These are phyloP conservation scores for Athripsodes cinereus DNA, from an alignment of 2,888 invertebrate species.

Conservation along the genomic window DNA sequence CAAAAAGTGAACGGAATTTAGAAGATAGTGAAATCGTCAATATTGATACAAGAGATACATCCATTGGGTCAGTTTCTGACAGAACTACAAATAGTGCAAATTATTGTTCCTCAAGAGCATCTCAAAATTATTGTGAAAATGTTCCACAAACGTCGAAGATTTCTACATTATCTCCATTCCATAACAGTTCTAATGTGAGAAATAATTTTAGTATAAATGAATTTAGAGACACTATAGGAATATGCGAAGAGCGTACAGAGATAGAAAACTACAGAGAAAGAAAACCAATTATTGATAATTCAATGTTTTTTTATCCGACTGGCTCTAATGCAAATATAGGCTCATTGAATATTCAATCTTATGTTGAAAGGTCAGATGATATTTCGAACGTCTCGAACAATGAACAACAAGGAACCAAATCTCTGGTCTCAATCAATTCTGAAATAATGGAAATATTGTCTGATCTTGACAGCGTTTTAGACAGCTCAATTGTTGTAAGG, in stretches of 20 bases:
- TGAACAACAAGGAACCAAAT: not conserved
- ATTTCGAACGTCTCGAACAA: not conserved
- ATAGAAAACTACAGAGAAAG: not conserved
- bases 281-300: not conserved
- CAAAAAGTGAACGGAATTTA: no score
- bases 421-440: conserved; percentile 16
- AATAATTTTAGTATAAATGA: conserved; percentile 14
- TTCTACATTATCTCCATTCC: no score
- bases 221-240: conserved; percentile 19
- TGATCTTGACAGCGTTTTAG: conserved; percentile 53
- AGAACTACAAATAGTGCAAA: no score
- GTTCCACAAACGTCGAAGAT: no score
- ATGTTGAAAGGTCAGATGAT: no score
- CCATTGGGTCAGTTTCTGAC: no score
- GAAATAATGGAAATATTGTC: conserved; percentile 47
- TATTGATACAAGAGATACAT: no score
- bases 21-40: no score
- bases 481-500: conserved; percentile 40
- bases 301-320: not conserved
- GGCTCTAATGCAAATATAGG: not conserved
- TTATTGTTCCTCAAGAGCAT: no score
- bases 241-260: conserved; percentile 12
- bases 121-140: no score
- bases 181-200: not conserved
- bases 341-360: no score